Evolutionary conservation across 2,113 vertebrate species (phyloP).

Genomic region (Ardeotis arabs): DNA sequence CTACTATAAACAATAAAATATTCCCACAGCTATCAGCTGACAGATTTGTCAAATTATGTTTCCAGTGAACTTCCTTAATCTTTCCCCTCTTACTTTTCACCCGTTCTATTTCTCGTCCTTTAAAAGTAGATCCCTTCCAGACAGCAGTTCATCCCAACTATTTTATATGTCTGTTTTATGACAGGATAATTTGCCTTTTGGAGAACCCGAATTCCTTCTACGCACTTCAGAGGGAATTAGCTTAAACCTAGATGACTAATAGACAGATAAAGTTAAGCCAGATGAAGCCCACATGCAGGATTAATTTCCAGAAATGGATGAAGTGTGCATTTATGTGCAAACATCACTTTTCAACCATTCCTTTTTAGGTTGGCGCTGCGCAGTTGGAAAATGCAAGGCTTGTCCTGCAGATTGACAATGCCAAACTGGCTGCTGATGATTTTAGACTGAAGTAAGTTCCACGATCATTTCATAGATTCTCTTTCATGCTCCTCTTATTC

Average conservation of each 20-base stretch:
- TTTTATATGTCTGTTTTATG: neutral
- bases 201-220: neutral
- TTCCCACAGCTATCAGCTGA: neutral
- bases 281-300: neutral
- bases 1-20: neutral
- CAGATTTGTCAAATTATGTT: neutral
- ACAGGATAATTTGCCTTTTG: neutral
- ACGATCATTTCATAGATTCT: conserved; percentile 19
- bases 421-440: conserved; percentile 76
- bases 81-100: neutral
- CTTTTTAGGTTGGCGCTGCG: conserved; percentile 65
- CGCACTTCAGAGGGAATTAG: neutral
- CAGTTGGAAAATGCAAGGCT: conserved; percentile 49
- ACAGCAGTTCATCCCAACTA: neutral
- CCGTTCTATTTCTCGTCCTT: neutral
- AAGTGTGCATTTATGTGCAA: neutral
- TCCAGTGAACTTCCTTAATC: neutral
- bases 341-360: neutral
- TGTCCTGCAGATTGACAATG: conserved; percentile 74
- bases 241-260: neutral
- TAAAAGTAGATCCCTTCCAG: neutral
- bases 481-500: neutral
- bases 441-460: conserved; percentile 79
- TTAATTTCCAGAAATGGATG: neutral
- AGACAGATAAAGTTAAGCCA: neutral